Evolutionary conservation across 2,113 vertebrate species (phyloP), one percentile per base, ranked within the genome.

Genomic region (Lycaon pictus): DNA sequence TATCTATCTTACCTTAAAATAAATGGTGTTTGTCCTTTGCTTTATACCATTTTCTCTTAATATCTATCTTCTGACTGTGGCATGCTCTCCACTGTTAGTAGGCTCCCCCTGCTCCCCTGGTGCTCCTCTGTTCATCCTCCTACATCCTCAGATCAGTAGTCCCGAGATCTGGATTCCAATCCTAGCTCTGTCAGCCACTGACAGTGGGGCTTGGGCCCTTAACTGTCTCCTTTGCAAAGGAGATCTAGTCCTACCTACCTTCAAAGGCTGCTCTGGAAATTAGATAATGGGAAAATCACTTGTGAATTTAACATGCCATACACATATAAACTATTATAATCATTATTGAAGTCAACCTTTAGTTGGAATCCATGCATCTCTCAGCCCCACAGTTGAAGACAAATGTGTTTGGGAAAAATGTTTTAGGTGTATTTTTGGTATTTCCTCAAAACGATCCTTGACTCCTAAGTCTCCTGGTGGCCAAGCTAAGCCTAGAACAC

Each of bases 211-310:
- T 89, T 67, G 65, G 35, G 23, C 16, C 37, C 16, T 65, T 83
- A 32, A n/a, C 27, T 93, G 22, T 32, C 53, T 91, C 35, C 37
- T 95, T 87, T 91, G 37, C 25, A 51, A 79, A 92, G 55, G 11
- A 95, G 20, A 93, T 60, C 19, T 90, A 84, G 9, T 86, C 20
- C 62, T 95, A 37, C 17, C 13, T 88, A 25, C 20, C 29, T 94
- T 48, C 51, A 58, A 95, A 88, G n/a, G 19, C 56, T 71, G 58
- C 53, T 95, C 69, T 88, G 82, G 22, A 97, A 96, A 86, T 95
- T 60, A 88, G 83, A 55, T 93, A 51, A 94, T 88, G 55, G 19
- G 11, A 81, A 95, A 90, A 2, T 82, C 22, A 86, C 56, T 93
- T 96, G 37, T 55, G 82, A 82, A 91, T 91, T 83, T 92, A 86